Evolutionary conservation across 2,113 vertebrate genomes (phyloP).

Genomic region (Bothrops jararaca): DNA sequence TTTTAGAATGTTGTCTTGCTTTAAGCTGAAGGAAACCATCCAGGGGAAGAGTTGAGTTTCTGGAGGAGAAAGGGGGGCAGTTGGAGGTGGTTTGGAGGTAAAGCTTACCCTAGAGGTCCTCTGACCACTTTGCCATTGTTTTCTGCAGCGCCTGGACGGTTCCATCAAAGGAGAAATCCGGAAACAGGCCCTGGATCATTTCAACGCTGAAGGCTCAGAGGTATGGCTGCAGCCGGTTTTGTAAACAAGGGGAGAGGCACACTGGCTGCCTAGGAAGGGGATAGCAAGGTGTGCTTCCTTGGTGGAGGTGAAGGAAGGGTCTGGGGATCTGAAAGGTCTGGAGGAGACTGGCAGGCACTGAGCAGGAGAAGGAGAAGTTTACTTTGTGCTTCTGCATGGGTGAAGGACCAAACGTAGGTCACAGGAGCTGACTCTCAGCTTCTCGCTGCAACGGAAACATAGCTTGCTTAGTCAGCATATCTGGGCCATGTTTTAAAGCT

Average conservation of each 20-base stretch:
- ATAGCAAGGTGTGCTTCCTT: not conserved
- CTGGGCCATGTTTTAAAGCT: not conserved
- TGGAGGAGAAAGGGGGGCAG: not conserved
- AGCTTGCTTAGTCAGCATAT: not conserved
- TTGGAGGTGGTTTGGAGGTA: slow-evolving; percentile 22
- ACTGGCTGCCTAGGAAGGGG: not conserved
- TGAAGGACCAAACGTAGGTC: not conserved
- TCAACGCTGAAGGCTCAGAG: slow-evolving; percentile 99
- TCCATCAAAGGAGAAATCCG: slow-evolving; percentile 98
- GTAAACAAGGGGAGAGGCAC: not conserved
- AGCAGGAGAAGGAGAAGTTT: not conserved
- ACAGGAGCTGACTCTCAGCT: slow-evolving; percentile 9
- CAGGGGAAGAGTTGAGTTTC: not conserved
- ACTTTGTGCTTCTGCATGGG: slow-evolving; percentile 32
- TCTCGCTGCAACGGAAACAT: not conserved
- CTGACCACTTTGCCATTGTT: slow-evolving; percentile 42
- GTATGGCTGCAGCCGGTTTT: slow-evolving; percentile 61
- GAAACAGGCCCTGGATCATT: slow-evolving; percentile 98
- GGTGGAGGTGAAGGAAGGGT: not conserved
- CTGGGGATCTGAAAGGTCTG: not conserved
- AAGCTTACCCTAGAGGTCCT: slow-evolving; percentile 31
- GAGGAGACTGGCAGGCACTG: not conserved
- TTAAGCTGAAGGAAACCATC: not conserved
- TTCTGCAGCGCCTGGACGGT: slow-evolving; percentile 89
- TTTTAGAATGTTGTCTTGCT: slow-evolving; percentile 60